Evolutionary conservation across 2,113 vertebrate species (phyloP).

Genomic region (Chaetops frenatus): DNA sequence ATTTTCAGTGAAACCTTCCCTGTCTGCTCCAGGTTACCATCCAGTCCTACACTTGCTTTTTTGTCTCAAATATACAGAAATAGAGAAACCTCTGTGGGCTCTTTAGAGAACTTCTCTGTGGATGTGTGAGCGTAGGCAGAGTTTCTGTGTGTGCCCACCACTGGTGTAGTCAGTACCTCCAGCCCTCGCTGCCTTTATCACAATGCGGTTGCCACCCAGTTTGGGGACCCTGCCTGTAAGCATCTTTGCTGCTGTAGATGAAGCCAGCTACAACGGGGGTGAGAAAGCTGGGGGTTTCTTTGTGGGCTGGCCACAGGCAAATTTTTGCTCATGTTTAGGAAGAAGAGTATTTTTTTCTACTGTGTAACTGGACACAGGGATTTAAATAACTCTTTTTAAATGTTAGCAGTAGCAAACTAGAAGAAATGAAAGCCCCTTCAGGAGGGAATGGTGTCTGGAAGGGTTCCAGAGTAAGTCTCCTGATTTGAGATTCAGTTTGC

Average conservation of each 20-base stretch:
- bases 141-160: not conserved
- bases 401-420: not conserved
- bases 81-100: not conserved
- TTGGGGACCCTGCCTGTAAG: not conserved
- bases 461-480: not conserved
- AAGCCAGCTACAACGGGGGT: not conserved
- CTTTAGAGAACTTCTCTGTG: not conserved
- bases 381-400: not conserved
- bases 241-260: not conserved
- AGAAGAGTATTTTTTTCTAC: not conserved
- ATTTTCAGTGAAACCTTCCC: not conserved
- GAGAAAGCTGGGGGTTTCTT: not conserved
- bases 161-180: not conserved
- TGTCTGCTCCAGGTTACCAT: not conserved
- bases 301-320: not conserved
- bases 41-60: not conserved
- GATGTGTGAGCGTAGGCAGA: not conserved
- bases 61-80: not conserved
- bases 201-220: not conserved
- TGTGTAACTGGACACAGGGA: not conserved
- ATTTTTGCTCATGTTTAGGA: not conserved
- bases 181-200: not conserved
- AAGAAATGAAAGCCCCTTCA: not conserved
- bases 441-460: not conserved
- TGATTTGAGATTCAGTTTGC: not conserved